These are phyloP conservation scores for Scaptodrosophila latifasciaeformis DNA, from an alignment of 2,888 invertebrate species.

Conservation along the genomic window DNA sequence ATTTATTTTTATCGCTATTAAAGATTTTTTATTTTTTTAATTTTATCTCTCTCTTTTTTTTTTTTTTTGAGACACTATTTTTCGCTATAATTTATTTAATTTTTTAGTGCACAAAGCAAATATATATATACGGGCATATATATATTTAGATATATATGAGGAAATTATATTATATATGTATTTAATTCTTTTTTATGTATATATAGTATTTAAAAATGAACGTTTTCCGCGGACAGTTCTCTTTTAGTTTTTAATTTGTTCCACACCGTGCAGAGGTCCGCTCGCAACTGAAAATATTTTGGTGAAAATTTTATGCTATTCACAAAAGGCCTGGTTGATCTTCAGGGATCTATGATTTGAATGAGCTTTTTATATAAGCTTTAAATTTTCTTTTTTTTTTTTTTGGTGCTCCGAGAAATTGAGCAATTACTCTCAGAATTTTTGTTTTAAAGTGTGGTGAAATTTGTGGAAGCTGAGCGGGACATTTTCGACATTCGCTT, in stretches of 20 bases:
- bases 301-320: slow-evolving; percentile 43
- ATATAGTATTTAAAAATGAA: slow-evolving; percentile 57
- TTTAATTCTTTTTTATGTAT: slow-evolving; percentile 32
- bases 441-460: slow-evolving; percentile 39
- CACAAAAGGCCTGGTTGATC: slow-evolving; percentile 50
- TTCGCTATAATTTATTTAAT: slow-evolving; percentile 31
- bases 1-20: slow-evolving; percentile 43
- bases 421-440: slow-evolving; percentile 28
- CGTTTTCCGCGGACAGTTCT: slow-evolving; percentile 75
- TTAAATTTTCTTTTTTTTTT: too few species aligned
- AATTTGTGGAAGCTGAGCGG: slow-evolving; percentile 10
- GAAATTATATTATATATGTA: slow-evolving; percentile 57
- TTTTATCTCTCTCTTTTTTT: slow-evolving; percentile 51
- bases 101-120: slow-evolving; percentile 20
- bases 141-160: slow-evolving; percentile 56
- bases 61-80: slow-evolving; percentile 36
- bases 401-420: slow-evolving; percentile 8
- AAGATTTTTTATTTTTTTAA: slow-evolving; percentile 44
- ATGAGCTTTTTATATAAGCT: slow-evolving; percentile 43
- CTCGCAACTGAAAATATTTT: slow-evolving; percentile 75
- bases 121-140: slow-evolving; percentile 42
- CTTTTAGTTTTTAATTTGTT: slow-evolving; percentile 70
- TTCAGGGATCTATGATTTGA: slow-evolving; percentile 59
- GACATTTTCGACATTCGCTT: slow-evolving; percentile 28
- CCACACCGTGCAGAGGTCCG: slow-evolving; percentile 76